phyloP scores from a whole-genome alignment of 2,113 vertebrate genomes.

The Trematomus loennbergii region DNA sequence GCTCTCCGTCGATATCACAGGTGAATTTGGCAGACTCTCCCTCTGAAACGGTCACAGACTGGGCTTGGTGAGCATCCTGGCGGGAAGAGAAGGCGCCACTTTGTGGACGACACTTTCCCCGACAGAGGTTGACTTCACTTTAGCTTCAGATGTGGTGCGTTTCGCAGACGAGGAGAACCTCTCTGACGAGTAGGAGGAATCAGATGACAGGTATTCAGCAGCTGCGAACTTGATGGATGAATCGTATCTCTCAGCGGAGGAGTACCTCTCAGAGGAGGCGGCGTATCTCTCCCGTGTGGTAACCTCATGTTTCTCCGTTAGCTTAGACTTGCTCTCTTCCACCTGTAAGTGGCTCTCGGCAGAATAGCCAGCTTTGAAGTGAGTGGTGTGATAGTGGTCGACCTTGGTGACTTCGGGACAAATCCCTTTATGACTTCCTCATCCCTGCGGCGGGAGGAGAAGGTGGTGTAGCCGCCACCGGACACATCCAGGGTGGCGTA shows the following conservation, averaged over 20 bases:
- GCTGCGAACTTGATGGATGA: constrained; percentile 80
- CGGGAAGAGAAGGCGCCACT: constrained; percentile 88
- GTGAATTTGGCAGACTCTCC: constrained; percentile 92
- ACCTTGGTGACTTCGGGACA: constrained; percentile 90
- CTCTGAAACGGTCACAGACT: constrained; percentile 90
- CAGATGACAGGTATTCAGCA: constrained; percentile 81
- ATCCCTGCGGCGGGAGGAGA: constrained; percentile 91
- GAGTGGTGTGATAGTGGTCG: constrained; percentile 91
- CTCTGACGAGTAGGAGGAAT: constrained; percentile 77
- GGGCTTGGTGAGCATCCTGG: constrained; percentile 96
- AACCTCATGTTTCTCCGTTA: constrained; percentile 88
- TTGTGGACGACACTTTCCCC: constrained; percentile 87
- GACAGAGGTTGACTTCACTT: constrained; percentile 79
- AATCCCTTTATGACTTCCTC: constrained; percentile 87
- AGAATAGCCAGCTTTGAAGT: constrained; percentile 91
- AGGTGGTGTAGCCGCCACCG: constrained; percentile 91
- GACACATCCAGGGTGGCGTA: constrained; percentile 96
- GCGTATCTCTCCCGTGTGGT: constrained; percentile 86
- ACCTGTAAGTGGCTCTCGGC: constrained; percentile 88
- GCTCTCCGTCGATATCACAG: constrained; percentile 96
- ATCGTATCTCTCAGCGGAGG: constrained; percentile 82
- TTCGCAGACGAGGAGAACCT: constrained; percentile 66
- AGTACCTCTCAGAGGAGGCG: constrained; percentile 80
- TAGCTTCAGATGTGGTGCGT: constrained; percentile 77
- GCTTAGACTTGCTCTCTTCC: constrained; percentile 89